phyloP scores from a whole-genome alignment of 1,140 invertebrate genomes.

The Lasaia peninsularis region DNA sequence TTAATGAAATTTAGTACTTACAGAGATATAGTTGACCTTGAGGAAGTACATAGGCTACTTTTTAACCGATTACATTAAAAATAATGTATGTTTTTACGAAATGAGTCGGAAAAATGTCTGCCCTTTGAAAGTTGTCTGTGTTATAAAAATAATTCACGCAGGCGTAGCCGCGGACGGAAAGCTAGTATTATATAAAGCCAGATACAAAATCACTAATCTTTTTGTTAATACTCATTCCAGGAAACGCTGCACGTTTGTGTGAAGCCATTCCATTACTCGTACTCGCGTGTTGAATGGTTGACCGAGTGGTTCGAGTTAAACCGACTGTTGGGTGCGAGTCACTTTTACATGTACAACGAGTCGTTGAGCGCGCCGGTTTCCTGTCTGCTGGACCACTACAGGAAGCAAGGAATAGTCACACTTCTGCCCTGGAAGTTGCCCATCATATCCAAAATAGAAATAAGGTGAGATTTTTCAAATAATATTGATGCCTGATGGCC shows the following conservation, averaged over 20 bases:
- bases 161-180: no score
- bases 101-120: no score
- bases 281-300: slow-evolving; percentile 89
- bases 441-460: slow-evolving; percentile 93
- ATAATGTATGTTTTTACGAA: no score
- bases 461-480: slow-evolving; percentile 76
- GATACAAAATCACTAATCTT: not conserved
- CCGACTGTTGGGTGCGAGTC: slow-evolving; percentile 88
- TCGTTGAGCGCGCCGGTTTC: slow-evolving; percentile 87
- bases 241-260: slow-evolving; percentile 91
- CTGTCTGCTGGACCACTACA: slow-evolving; percentile 87
- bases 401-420: slow-evolving; percentile 83
- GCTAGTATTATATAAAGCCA: no score
- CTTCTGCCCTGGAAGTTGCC: slow-evolving; percentile 93
- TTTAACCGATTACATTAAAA: no score
- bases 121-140: no score
- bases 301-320: slow-evolving; percentile 96
- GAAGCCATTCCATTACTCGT: slow-evolving; percentile 94
- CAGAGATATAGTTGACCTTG: no score
- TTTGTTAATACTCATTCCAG: slow-evolving; percentile 38
- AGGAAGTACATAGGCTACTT: no score
- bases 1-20: no score
- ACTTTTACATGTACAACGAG: slow-evolving; percentile 96
- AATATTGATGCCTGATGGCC: no score
- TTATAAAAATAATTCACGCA: no score